Base-by-base conservation (phyloP, 2,113 vertebrate genomes). In the Tragelaphus imberbis region DNA sequence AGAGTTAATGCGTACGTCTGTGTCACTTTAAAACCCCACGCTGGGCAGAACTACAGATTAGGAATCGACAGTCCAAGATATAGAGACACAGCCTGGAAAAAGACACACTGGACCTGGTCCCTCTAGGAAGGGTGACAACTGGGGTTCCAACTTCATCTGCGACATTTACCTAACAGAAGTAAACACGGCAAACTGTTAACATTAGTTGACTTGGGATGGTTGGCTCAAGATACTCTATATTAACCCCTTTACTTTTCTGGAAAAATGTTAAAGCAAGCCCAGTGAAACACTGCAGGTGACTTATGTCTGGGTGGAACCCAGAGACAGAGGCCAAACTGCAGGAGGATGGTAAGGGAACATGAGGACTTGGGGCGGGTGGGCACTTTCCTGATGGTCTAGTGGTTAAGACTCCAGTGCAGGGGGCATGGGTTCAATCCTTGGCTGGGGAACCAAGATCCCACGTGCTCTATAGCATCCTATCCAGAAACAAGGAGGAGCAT, bases 151-250 rank as follows among this genome's bases (percentile, higher is more conserved):
- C 47, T n/a, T 84, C 63, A 90, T 81, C 87, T 91, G 11, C 11
- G 59, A 75, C 25, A 55, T 75, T 85, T 59, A 95, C 6, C 65
- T 84, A 56, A 93, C 23, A 90, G 23, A 63, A 95, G 55, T 19
- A 89, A 81, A 82, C 23, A 58, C 4, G 17, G 28, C 5, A 33
- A 75, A 49, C 47, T 27, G 21, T 49, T 77, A 58, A 61, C 27
- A 27, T 44, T 23, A 30, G 21, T 89, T 75, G 65, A 51, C 15
- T 4, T 71, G 77, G 44, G 30, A 25, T 15, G 9, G 19, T 40
- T 5, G 17, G 36, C n/a, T 95, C 84, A 58, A 91, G 75, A 63
- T n/a, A 90, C 5, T 71, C 33, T 51, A 17, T 7, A 28, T 40
- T 53, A 82, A 16, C 23, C 84, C 85, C 27, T 36, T 90, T 33